Percentiles rank a stretch among this genome's conserved stretches.
Conservation (phyloP, 1,140 invertebrate genomes). For the Hestina assimilis region DNA sequence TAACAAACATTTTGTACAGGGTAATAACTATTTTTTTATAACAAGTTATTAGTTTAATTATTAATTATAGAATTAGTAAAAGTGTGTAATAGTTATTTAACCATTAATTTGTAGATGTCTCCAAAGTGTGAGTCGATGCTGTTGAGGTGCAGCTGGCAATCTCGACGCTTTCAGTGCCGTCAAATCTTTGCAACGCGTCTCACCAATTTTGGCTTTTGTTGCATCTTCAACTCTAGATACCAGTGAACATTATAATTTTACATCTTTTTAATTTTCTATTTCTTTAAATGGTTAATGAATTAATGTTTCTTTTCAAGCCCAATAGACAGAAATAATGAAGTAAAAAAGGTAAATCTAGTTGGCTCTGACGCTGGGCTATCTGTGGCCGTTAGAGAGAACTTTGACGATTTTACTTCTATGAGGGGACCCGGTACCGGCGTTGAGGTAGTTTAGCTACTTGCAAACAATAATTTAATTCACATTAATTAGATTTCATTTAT, state of each 20-base stretch:
- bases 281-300: not conserved
- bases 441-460: constrained; percentile 27
- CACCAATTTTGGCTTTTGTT: constrained; percentile 48
- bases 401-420: constrained; percentile 32
- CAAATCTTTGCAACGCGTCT: constrained; percentile 37
- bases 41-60: too few species aligned
- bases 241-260: constrained; percentile 28
- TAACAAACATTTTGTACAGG: constrained; percentile 41
- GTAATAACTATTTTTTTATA: constrained; percentile 20
- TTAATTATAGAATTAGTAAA: too few species aligned
- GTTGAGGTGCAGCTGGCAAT: constrained; percentile 41
- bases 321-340: constrained; percentile 24
- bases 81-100: too few species aligned
- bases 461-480: too few species aligned
- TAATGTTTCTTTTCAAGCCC: constrained; percentile 14
- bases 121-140: constrained; percentile 40
- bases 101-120: constrained; percentile 42
- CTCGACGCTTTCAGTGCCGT: constrained; percentile 24
- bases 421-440: constrained; percentile 28
- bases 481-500: too few species aligned
- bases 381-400: constrained; percentile 31
- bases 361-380: constrained; percentile 36
- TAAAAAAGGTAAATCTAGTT: constrained; percentile 15
- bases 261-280: not conserved
- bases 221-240: constrained; percentile 55